Conservation (phyloP, 2,113 vertebrate species). For the Thermophis baileyi region DNA sequence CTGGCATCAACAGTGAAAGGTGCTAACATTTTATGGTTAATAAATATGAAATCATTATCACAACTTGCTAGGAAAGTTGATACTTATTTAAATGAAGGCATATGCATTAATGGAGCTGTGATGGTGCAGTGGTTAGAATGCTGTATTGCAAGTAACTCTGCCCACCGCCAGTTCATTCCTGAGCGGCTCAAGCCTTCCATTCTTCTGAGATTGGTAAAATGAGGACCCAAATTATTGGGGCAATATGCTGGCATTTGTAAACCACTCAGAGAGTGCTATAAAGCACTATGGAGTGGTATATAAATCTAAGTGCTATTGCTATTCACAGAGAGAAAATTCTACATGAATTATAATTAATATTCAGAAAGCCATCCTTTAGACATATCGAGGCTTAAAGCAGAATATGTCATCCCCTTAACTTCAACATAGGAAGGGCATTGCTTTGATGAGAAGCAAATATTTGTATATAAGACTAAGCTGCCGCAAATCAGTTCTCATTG, state of each 20-base stretch:
- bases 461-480: background rate
- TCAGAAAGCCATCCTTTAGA: background rate
- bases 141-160: too few species aligned
- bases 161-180: too few species aligned
- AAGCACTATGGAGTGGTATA: too few species aligned
- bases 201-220: too few species aligned
- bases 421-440: background rate
- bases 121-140: too few species aligned
- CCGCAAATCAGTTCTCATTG: background rate
- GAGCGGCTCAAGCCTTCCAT: too few species aligned
- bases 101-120: too few species aligned
- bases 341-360: constrained; percentile 7
- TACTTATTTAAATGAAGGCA: background rate
- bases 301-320: too few species aligned
- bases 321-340: background rate
- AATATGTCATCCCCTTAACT: background rate
- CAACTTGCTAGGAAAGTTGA: background rate
- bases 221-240: too few species aligned
- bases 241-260: too few species aligned
- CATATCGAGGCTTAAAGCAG: background rate
- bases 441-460: background rate
- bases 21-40: constrained; percentile 8
- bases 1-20: too few species aligned
- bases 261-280: too few species aligned
- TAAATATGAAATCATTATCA: background rate